These are phyloP conservation scores for Parazoanthus atlanticus DNA, from an alignment of 92 coral and sea anemone genomes.

Conservation along the genomic window DNA sequence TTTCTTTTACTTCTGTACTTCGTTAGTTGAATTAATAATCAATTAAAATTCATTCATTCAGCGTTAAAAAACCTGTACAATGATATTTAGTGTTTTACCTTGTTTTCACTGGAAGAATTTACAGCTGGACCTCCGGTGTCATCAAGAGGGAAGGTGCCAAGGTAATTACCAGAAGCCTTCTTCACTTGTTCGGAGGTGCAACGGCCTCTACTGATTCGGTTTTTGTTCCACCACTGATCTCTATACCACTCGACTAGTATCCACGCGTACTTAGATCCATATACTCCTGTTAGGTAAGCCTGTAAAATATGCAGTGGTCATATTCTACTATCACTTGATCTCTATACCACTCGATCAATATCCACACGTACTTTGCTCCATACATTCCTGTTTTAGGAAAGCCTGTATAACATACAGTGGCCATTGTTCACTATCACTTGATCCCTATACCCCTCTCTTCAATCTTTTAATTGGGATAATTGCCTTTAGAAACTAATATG, in stretches of 20 bases:
- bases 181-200: slow-evolving; percentile 47
- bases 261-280: slow-evolving; percentile 75
- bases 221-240: slow-evolving; percentile 52
- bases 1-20: too few relatives aligned
- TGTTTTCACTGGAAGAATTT: neutral
- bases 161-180: slow-evolving; percentile 54
- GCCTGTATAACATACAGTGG: slow-evolving; percentile 41
- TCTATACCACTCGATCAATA: slow-evolving; percentile 58
- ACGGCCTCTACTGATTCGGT: slow-evolving; percentile 20
- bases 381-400: slow-evolving; percentile 53
- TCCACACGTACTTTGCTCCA: slow-evolving; percentile 67
- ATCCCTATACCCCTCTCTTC: slow-evolving; percentile 55
- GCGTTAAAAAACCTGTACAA: too few relatives aligned
- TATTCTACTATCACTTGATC: neutral
- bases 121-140: neutral
- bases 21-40: too few relatives aligned
- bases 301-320: neutral
- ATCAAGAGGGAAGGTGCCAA: slow-evolving; percentile 36
- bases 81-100: slow-evolving; percentile 1
- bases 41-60: neutral
- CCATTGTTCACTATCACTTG: neutral
- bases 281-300: slow-evolving; percentile 73
- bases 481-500: too few relatives aligned
- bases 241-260: slow-evolving; percentile 63
- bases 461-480: too few relatives aligned